Conservation (phyloP, 64 coral and sea anemone species). For the Montipora foliosa region DNA sequence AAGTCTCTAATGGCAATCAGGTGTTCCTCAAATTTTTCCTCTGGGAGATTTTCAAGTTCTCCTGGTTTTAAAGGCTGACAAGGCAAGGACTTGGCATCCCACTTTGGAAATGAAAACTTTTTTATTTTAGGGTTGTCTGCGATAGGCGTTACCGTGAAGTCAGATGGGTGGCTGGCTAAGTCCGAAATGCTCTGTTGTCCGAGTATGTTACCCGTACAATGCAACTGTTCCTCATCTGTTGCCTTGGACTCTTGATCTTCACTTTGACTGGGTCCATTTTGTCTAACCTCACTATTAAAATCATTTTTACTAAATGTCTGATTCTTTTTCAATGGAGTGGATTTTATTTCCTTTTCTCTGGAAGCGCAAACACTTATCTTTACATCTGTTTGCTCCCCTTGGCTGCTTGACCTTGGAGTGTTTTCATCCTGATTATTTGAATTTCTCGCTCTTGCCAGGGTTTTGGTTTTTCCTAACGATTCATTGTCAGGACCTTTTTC, state of each 20-base stretch:
- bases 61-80: constrained; percentile 87
- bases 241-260: neutral
- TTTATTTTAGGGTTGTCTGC: constrained; percentile 94
- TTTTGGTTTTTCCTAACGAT: constrained; percentile 28
- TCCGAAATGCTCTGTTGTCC: constrained; percentile 28
- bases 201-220: neutral
- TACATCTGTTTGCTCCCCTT: neutral
- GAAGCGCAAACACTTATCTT: neutral
- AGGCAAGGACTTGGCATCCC: constrained; percentile 89
- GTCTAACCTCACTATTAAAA: neutral
- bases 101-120: constrained; percentile 78
- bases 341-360: constrained; percentile 5
- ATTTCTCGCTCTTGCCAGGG: neutral
- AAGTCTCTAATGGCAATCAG: constrained; percentile 64
- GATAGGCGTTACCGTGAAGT: constrained; percentile 90
- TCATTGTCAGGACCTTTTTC: constrained; percentile 1
- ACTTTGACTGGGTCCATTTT: constrained; percentile 2
- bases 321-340: constrained; percentile 21
- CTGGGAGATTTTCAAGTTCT: constrained; percentile 64
- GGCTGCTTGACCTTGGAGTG: neutral
- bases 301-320: constrained; percentile 37
- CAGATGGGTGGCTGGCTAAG: constrained; percentile 88
- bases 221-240: neutral
- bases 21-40: constrained; percentile 78
- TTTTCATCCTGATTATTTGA: constrained; percentile 31